These are phyloP conservation scores for Martes martes DNA, from an alignment of 2,113 vertebrate species.

Conservation along the genomic window DNA sequence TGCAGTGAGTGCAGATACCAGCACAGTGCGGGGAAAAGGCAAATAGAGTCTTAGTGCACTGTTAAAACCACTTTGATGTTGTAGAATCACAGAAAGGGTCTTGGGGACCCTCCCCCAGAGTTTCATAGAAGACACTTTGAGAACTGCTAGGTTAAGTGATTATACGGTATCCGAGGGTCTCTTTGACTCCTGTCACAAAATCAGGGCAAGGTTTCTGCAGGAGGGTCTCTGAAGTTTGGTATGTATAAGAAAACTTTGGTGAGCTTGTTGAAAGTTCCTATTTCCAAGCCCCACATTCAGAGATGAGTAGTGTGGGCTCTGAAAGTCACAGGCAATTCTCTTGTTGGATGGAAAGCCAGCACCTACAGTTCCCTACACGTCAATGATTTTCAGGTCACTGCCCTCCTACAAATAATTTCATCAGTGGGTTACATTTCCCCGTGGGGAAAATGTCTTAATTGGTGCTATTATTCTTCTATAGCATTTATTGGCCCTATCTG, in stretches of 20 bases:
- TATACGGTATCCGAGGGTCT: not conserved
- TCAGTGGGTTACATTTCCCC: not conserved
- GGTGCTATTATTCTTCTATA: not conserved
- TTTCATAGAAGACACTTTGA: not conserved
- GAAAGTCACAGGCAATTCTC: not conserved
- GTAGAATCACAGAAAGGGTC: not conserved
- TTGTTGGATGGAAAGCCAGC: not conserved
- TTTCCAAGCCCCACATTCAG: not conserved
- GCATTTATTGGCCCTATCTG: constrained; percentile 27
- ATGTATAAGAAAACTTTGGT: not conserved
- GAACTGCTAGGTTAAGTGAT: not conserved
- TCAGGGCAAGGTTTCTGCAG: not conserved
- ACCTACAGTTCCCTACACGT: not conserved
- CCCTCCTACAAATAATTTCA: not conserved
- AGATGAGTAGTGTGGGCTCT: not conserved
- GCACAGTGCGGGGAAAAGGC: not conserved
- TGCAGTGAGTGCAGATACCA: not conserved
- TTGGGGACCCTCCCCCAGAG: not conserved
- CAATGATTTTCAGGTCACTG: not conserved
- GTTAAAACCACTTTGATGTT: not conserved
- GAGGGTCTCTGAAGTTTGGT: not conserved
- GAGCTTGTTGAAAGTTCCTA: not conserved
- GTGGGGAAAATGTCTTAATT: constrained; percentile 9
- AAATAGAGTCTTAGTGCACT: not conserved
- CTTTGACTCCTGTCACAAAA: not conserved